These are phyloP conservation scores for Scaptomyza hsui DNA, from an alignment of 1,140 invertebrate genomes.

Conservation along the genomic window DNA sequence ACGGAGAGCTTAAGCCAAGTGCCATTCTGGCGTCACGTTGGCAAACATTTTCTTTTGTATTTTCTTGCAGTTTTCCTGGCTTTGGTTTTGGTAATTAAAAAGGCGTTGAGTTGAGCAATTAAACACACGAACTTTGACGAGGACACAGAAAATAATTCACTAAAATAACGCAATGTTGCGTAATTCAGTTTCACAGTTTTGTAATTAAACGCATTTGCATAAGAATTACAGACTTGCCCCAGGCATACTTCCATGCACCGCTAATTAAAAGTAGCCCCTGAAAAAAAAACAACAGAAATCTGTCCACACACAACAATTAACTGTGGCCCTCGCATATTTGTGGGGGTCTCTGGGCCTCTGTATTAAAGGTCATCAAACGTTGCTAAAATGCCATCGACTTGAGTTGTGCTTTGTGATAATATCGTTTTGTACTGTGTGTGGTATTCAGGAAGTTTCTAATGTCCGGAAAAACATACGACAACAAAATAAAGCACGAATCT, in stretches of 20 bases:
- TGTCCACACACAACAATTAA: constrained; percentile 28
- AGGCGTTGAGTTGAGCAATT: constrained; percentile 77
- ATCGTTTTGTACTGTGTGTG: constrained; percentile 64
- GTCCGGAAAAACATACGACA: constrained; percentile 18
- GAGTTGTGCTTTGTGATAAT: constrained; percentile 40
- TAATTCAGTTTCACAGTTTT: constrained; percentile 81
- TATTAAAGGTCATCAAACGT: constrained; percentile 72
- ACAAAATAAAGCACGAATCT: background rate
- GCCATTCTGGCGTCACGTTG: constrained; percentile 26
- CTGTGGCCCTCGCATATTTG: constrained; percentile 4
- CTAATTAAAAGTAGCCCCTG: constrained; percentile 60
- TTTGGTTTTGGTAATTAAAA: constrained; percentile 61
- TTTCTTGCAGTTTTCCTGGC: too few relatives aligned
- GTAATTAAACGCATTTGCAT: constrained; percentile 82
- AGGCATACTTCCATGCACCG: constrained; percentile 71
- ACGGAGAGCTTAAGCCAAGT: background rate
- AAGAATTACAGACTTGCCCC: constrained; percentile 66
- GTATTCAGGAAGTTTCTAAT: constrained; percentile 65
- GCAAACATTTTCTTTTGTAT: constrained; percentile 21
- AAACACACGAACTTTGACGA: constrained; percentile 69
- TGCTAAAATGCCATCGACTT: constrained; percentile 21
- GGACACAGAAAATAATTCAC: constrained; percentile 53
- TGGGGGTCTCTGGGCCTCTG: constrained; percentile 12
- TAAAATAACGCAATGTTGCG: constrained; percentile 80
- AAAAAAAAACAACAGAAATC: background rate